Percentiles rank a stretch among this genome's conserved stretches.
These are phyloP conservation scores for Eumeta japonica DNA, from an alignment of 1,140 invertebrate genomes.

Conservation along the genomic window DNA sequence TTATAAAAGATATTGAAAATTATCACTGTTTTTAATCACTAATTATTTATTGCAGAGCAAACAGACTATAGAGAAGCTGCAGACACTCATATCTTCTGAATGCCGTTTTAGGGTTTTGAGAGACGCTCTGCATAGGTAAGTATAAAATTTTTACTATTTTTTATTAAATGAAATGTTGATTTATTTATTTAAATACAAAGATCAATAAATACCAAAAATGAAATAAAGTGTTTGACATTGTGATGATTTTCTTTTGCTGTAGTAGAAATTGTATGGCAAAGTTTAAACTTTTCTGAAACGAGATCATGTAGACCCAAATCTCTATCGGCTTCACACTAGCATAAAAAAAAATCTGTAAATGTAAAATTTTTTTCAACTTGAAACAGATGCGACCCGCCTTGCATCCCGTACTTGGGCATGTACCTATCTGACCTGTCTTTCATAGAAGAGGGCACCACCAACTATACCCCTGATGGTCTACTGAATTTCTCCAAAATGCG, in stretches of 20 bases:
- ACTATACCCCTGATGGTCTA: conserved; percentile 87
- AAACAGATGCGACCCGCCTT: conserved; percentile 88
- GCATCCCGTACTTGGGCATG: conserved; percentile 90
- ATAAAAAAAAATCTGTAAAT: background rate
- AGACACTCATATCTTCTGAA: conserved; percentile 84
- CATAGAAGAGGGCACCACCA: conserved; percentile 92
- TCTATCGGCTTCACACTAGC: no score
- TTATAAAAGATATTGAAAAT: no score
- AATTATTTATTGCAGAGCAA: conserved; percentile 67
- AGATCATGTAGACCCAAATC: no score
- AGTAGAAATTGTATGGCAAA: no score
- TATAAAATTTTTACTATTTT: conserved; percentile 6
- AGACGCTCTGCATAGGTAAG: conserved; percentile 75
- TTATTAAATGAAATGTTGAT: no score
- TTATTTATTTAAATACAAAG: no score
- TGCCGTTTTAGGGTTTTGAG: conserved; percentile 85
- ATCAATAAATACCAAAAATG: no score
- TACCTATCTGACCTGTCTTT: conserved; percentile 92
- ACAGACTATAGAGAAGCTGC: conserved; percentile 84
- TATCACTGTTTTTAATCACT: no score
- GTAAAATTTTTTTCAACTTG: conserved; percentile 9
- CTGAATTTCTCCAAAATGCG: conserved; percentile 96
- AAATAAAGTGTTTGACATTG: no score
- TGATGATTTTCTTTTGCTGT: no score
- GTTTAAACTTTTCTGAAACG: no score